These are phyloP conservation scores for Drosophila nasuta DNA, from an alignment of 1,140 invertebrate species.

Conservation along the genomic window DNA sequence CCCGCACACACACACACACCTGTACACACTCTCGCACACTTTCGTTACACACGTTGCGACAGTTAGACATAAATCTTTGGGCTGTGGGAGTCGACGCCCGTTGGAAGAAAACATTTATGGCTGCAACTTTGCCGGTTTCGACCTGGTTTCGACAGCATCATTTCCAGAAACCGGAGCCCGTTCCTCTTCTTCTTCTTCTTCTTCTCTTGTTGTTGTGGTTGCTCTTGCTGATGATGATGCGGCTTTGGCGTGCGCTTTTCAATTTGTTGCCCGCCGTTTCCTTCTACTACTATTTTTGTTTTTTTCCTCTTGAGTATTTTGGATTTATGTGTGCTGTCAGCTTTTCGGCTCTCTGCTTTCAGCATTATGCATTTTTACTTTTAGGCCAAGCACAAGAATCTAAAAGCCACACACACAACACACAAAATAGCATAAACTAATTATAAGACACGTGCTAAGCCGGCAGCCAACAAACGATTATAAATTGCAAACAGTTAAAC, in stretches of 20 bases:
- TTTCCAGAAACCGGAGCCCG: constrained; percentile 62
- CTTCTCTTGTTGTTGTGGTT: neutral
- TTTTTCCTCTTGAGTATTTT: constrained; percentile 36
- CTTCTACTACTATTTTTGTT: constrained; percentile 38
- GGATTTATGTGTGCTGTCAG: constrained; percentile 77
- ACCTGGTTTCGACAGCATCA: constrained; percentile 74
- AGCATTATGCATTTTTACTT: constrained; percentile 71
- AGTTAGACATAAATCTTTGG: constrained; percentile 72
- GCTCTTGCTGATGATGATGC: constrained; percentile 70
- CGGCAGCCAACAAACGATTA: constrained; percentile 27
- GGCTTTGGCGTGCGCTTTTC: constrained; percentile 81
- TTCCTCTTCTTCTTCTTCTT: constrained; percentile 1
- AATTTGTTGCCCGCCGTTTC: constrained; percentile 68
- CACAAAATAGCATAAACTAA: constrained; percentile 47
- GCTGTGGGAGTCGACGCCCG: constrained; percentile 68
- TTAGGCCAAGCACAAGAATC: constrained; percentile 63
- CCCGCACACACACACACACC: constrained; percentile 15
- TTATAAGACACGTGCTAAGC: constrained; percentile 60
- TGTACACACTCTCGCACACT: constrained; percentile 1
- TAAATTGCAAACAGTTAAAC: constrained; percentile 49
- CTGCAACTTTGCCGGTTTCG: constrained; percentile 54
- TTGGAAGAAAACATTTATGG: constrained; percentile 41
- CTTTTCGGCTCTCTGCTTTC: constrained; percentile 57
- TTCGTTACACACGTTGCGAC: neutral
- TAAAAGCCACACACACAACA: constrained; percentile 9